Conservation (phyloP, 2,113 vertebrate genomes). For the Mastomys natalensis region DNA sequence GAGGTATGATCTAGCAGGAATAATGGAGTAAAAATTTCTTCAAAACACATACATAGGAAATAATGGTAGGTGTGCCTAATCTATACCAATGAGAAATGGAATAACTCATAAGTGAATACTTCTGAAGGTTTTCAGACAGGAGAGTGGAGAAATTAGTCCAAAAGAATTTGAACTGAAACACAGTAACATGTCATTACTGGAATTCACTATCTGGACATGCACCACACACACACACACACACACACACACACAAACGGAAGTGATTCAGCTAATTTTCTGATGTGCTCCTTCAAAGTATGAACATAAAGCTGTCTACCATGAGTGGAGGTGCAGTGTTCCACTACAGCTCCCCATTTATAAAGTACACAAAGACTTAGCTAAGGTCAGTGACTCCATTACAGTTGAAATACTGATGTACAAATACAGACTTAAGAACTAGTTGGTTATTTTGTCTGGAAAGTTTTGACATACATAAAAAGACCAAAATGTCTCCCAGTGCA, state of each 20-base stretch:
- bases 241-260: fast-evolving
- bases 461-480: neutral
- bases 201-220: no score
- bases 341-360: neutral
- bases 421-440: neutral
- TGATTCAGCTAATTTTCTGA: neutral
- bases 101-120: no score
- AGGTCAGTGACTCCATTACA: fast-evolving
- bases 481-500: neutral
- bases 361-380: neutral
- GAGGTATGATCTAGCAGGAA: no score
- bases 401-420: neutral
- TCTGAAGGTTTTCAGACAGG: neutral
- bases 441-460: neutral
- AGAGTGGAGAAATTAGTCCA: neutral
- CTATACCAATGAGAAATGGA: neutral
- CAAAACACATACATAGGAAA: neutral
- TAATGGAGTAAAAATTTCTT: neutral
- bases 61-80: no score
- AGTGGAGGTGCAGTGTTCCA: no score
- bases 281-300: neutral
- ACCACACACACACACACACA: no score
- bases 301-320: neutral
- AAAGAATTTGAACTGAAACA: neutral
- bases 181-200: neutral